Evolutionary conservation across 2,797 vertebrate species (phyloP).

Genomic region (Enteromius viviparus): DNA sequence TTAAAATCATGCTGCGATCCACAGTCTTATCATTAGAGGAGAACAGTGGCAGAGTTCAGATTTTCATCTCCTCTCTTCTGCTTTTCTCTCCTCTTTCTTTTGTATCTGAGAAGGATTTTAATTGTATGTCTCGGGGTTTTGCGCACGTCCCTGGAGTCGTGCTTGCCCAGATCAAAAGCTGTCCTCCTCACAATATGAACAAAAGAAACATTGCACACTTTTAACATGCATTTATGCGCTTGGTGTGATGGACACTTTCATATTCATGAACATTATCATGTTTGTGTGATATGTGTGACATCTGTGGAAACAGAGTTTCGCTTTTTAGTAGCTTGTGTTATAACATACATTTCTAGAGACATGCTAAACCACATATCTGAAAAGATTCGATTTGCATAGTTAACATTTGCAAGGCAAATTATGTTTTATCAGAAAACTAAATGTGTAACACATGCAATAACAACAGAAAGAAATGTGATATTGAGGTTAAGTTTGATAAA

Average conservation of each 20-base stretch:
- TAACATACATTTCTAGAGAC: not conserved
- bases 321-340: not conserved
- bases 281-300: slow-evolving; percentile 1
- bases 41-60: slow-evolving; percentile 38
- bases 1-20: slow-evolving; percentile 40
- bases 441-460: not conserved
- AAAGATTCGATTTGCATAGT: slow-evolving; percentile 1
- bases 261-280: not conserved
- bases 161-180: slow-evolving; percentile 46
- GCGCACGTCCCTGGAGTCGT: slow-evolving; percentile 34
- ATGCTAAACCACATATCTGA: not conserved
- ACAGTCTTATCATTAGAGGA: slow-evolving; percentile 37
- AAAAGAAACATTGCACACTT: slow-evolving; percentile 15
- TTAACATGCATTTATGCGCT: not conserved
- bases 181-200: slow-evolving; percentile 27
- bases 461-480: not conserved
- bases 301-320: slow-evolving; percentile 10
- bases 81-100: slow-evolving; percentile 35
- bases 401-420: not conserved
- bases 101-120: slow-evolving; percentile 57
- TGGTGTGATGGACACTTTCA: slow-evolving; percentile 21
- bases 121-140: slow-evolving; percentile 59
- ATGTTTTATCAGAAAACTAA: not conserved
- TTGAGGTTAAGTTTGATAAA: not conserved
- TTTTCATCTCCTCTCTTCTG: slow-evolving; percentile 51